phyloP scores from a whole-genome alignment of 2,797 vertebrate genomes.

The Alcedo quadribrachys region DNA sequence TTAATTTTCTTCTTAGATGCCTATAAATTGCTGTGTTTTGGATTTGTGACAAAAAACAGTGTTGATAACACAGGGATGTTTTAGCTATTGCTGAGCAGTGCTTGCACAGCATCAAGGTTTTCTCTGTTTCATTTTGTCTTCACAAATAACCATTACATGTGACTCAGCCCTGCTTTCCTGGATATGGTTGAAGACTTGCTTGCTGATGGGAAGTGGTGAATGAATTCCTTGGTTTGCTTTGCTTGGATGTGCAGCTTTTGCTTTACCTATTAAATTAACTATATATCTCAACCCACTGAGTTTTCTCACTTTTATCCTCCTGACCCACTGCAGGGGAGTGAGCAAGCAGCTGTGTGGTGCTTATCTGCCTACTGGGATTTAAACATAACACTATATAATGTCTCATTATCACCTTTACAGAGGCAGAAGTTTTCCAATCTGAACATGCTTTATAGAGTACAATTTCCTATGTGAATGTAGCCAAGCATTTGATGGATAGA shows the following conservation, averaged over 20 bases:
- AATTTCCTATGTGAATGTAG: background rate
- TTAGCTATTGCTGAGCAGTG: background rate
- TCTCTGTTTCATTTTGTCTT: background rate
- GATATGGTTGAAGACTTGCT: background rate
- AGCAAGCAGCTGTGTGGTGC: background rate
- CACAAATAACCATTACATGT: rapidly evolving
- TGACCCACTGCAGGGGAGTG: background rate
- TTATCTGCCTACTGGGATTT: background rate
- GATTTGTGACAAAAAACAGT: background rate
- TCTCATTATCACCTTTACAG: background rate
- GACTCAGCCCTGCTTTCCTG: background rate
- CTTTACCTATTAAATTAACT: background rate
- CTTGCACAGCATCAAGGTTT: background rate
- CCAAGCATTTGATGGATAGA: background rate
- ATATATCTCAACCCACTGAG: too few relatives aligned
- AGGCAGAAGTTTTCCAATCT: background rate
- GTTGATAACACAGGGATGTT: background rate
- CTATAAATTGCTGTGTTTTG: background rate
- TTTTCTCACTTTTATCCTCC: background rate
- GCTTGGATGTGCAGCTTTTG: rapidly evolving
- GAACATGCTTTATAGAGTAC: background rate
- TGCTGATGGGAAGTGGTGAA: rapidly evolving
- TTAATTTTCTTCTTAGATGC: background rate
- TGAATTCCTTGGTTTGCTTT: background rate
- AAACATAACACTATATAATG: background rate